Conservation (phyloP, 2,113 vertebrate genomes). For the Siniperca chuatsi region DNA sequence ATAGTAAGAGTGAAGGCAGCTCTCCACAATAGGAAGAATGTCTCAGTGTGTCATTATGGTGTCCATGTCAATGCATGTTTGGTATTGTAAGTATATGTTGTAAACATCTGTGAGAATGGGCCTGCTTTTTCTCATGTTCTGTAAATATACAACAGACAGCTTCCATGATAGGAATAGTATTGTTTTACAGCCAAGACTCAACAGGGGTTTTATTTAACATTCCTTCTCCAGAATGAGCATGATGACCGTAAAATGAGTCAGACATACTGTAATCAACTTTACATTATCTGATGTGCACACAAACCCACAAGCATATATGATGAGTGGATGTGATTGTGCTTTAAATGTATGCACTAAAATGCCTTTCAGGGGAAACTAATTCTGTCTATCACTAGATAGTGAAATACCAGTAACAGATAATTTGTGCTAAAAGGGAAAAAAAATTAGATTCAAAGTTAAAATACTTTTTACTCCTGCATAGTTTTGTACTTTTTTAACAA, state of each 20-base stretch:
- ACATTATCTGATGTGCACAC: slow-evolving; percentile 53
- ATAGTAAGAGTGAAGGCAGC: slow-evolving; percentile 30
- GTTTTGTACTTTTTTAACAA: background rate
- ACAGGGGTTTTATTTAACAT: slow-evolving; percentile 61
- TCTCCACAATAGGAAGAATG: slow-evolving; percentile 74
- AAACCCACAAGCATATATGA: slow-evolving; percentile 55
- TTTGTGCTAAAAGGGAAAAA: slow-evolving; percentile 1
- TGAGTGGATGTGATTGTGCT: slow-evolving; percentile 44
- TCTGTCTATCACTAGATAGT: background rate
- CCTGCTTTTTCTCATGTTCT: slow-evolving; percentile 71
- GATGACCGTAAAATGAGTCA: slow-evolving; percentile 67
- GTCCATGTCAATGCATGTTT: slow-evolving; percentile 75
- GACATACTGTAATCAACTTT: slow-evolving; percentile 70
- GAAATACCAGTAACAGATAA: slow-evolving; percentile 2
- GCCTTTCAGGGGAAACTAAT: slow-evolving; percentile 13
- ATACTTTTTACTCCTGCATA: background rate
- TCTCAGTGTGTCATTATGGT: slow-evolving; percentile 74
- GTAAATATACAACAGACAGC: slow-evolving; percentile 72
- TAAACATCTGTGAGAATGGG: slow-evolving; percentile 69
- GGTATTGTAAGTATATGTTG: slow-evolving; percentile 76
- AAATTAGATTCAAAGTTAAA: background rate
- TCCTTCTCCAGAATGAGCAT: slow-evolving; percentile 36
- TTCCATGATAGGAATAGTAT: slow-evolving; percentile 57
- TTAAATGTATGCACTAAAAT: slow-evolving; percentile 30
- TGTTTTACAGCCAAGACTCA: slow-evolving; percentile 67